phyloP scores from a whole-genome alignment of 2,113 vertebrate genomes.

The Catharus minimus region DNA sequence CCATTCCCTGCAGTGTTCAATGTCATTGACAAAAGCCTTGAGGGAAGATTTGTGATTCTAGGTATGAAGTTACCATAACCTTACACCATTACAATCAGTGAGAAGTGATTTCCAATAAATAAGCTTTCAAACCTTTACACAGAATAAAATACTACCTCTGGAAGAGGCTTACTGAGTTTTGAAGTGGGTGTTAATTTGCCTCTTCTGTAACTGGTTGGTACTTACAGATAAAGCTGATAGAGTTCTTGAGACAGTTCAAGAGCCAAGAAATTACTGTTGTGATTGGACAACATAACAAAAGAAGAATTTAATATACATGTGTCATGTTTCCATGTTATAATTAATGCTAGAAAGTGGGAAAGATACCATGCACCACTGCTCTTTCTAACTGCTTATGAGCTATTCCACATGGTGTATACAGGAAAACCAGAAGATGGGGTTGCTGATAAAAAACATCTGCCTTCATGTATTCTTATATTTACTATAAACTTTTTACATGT shows the following conservation, averaged over 20 bases:
- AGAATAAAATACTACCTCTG: neutral
- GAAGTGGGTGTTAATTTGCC: neutral
- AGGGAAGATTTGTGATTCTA: neutral
- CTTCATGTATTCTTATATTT: neutral
- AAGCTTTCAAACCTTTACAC: neutral
- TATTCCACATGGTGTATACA: neutral
- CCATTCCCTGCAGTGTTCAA: rapidly evolving
- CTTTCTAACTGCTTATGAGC: neutral
- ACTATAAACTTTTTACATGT: neutral
- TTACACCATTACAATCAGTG: neutral
- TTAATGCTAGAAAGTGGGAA: neutral
- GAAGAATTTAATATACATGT: neutral
- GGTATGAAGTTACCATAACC: neutral
- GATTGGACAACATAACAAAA: neutral
- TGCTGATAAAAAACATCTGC: neutral
- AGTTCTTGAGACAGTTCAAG: neutral
- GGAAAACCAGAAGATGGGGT: neutral
- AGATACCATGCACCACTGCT: rapidly evolving
- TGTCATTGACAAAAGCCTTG: neutral
- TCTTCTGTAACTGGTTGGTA: neutral
- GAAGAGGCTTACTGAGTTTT: neutral
- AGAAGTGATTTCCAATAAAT: neutral
- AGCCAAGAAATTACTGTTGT: neutral
- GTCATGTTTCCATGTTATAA: neutral
- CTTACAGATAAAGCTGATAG: neutral